These are phyloP conservation scores for Mellilla xanthometata DNA, from an alignment of 2,888 invertebrate genomes.

Conservation along the genomic window DNA sequence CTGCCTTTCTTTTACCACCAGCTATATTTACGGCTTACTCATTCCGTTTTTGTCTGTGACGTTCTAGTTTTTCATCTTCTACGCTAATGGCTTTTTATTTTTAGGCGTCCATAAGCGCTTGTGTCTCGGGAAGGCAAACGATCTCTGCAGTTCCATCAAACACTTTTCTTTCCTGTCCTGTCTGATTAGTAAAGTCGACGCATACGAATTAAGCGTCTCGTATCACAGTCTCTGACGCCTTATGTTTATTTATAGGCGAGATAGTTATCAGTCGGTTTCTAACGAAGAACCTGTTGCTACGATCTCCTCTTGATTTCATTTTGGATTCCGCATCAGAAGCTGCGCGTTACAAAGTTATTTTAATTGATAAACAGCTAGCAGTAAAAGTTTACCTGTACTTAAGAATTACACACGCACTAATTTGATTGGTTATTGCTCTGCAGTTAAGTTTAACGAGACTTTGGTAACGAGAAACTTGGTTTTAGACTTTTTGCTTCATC, in stretches of 20 bases:
- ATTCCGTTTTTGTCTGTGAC: slow-evolving; percentile 15
- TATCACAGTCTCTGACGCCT: slow-evolving; percentile 19
- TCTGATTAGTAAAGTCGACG: too few relatives aligned
- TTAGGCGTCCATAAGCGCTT: slow-evolving; percentile 2
- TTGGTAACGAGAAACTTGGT: too few relatives aligned
- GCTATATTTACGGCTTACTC: slow-evolving; percentile 20
- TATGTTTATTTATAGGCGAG: slow-evolving; percentile 22
- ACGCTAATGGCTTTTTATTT: slow-evolving; percentile 9
- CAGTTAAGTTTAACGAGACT: slow-evolving; percentile 1
- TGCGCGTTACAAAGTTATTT: slow-evolving; percentile 28
- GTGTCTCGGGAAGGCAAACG: too few relatives aligned
- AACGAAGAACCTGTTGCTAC: slow-evolving; percentile 36
- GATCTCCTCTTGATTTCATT: slow-evolving; percentile 48
- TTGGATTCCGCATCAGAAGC: slow-evolving; percentile 39
- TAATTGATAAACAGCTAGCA: slow-evolving; percentile 9
- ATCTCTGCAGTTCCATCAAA: too few relatives aligned
- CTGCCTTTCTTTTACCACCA: slow-evolving; percentile 29
- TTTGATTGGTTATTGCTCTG: too few relatives aligned
- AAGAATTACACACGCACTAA: too few relatives aligned
- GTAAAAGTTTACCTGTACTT: too few relatives aligned
- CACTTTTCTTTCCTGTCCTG: too few relatives aligned
- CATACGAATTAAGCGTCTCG: too few relatives aligned
- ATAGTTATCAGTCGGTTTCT: slow-evolving; percentile 22
- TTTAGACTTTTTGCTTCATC: too few relatives aligned
- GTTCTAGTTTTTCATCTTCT: slow-evolving; percentile 2